phyloP scores from a whole-genome alignment of 2,797 vertebrate species.

The Chlorospingus flavigularis region DNA sequence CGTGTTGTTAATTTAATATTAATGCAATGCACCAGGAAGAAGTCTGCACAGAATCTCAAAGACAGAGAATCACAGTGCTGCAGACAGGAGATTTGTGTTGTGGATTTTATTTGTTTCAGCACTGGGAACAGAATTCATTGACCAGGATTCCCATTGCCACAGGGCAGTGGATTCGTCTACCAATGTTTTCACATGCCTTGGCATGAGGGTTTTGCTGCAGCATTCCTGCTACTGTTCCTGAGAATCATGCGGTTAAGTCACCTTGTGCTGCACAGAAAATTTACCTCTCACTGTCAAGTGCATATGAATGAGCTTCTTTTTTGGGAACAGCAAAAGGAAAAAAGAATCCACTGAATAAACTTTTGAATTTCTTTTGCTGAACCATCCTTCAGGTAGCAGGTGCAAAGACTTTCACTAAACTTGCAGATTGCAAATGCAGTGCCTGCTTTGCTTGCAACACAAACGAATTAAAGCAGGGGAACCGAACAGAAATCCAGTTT shows the following conservation, averaged over 20 bases:
- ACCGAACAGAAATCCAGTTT: not conserved
- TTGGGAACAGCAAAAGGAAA: conserved; percentile 27
- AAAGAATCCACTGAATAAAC: conserved; percentile 43
- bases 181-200: not conserved
- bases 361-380: conserved; percentile 33
- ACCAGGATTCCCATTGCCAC: not conserved
- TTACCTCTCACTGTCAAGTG: conserved; percentile 22
- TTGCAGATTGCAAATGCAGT: not conserved
- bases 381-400: conserved; percentile 21
- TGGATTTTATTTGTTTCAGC: conserved; percentile 22
- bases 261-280: conserved; percentile 27
- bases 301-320: conserved; percentile 57
- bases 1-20: conserved; percentile 74
- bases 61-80: conserved; percentile 45
- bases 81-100: conserved; percentile 23
- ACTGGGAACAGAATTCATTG: not conserved
- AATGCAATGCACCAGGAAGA: conserved; percentile 67
- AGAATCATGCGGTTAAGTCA: conserved; percentile 28
- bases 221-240: not conserved
- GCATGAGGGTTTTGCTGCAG: not conserved
- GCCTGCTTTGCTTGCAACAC: not conserved
- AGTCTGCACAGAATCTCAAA: conserved; percentile 61
- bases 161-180: not conserved
- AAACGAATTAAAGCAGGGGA: not conserved
- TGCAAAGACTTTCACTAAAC: conserved; percentile 19